Evolutionary conservation across 2,797 vertebrate species (phyloP).

Genomic region (Oreortyx pictus): DNA sequence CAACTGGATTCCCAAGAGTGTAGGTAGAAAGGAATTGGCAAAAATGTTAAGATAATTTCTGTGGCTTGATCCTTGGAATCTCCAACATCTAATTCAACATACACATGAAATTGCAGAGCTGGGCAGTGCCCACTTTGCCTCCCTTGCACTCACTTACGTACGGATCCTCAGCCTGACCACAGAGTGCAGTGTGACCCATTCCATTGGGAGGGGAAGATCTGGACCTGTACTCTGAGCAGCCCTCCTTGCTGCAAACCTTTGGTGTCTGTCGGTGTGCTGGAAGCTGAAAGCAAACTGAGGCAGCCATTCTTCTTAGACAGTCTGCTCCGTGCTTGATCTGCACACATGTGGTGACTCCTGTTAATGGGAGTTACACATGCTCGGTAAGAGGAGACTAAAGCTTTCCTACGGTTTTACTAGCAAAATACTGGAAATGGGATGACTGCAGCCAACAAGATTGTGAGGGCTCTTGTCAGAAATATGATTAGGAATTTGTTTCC

Average conservation of each 20-base stretch:
- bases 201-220: background rate
- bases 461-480: slow-evolving; percentile 69
- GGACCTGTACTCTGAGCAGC: background rate
- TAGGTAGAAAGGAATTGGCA: background rate
- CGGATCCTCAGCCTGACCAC: background rate
- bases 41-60: background rate
- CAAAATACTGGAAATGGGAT: slow-evolving; percentile 63
- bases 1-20: background rate
- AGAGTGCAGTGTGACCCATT: background rate
- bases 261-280: background rate
- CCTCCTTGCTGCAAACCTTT: background rate
- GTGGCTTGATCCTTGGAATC: background rate
- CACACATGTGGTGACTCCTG: background rate
- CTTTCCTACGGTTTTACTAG: slow-evolving; percentile 60
- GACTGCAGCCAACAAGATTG: slow-evolving; percentile 34
- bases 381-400: slow-evolving; percentile 38
- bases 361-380: slow-evolving; percentile 43
- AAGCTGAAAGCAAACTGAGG: background rate
- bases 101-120: background rate
- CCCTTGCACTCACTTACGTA: rapidly evolving
- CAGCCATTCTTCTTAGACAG: slow-evolving; percentile 8
- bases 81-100: background rate
- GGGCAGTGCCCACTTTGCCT: background rate
- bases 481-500: slow-evolving; percentile 64
- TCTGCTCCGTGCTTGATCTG: slow-evolving; percentile 8